Base-by-base conservation (phyloP, 2,797 vertebrate genomes). In the Lepilemur septentrionalis region DNA sequence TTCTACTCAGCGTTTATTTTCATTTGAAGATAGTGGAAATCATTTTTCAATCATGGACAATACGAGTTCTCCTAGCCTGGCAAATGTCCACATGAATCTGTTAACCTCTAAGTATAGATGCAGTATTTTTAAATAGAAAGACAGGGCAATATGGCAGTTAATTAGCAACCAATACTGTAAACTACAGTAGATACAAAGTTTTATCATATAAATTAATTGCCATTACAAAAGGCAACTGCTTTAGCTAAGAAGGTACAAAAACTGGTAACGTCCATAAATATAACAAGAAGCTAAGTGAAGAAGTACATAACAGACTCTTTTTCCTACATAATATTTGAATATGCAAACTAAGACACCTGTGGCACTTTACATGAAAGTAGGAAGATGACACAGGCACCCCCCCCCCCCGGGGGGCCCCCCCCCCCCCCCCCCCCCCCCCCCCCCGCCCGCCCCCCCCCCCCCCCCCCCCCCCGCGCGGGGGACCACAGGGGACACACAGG, bases 191-290 rank as follows among this genome's bases (percentile, higher is more conserved):
- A 98, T 99, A 99, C 98, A 99, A 99, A 99, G 96, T 98, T 98
- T 96, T 94, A 97, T 98, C 98, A 98, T 99, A 99, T 98, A 99
- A 99, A 99, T 98, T 98, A 99, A 98, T 98, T 98, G 98, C 98
- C 98, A 96, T 98, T 98, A 98, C 97, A 98, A 99, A 98, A 98
- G 98, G 98, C 98, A 99, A 98, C 97, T 98, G 97, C 98, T 98
- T 97, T 97, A 97, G 97, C 98, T 98, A 98, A 98, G 98, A 98
- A 8, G 97, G 97, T 99, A 99, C 98, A 99, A 99, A 99, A 99
- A 98, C 98, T 96, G 96, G 98, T 98, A 98, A 98, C 97, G 98
- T 98, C 98, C 99, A 99, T 99, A 98, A 99, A 99, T 98, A 98
- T 98, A 98, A 98, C 85, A 96, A 98, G 98, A 98, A 98, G 96